Base-by-base conservation (phyloP, 2,888 invertebrate genomes). In the Petrolisthes cinctipes region DNA sequence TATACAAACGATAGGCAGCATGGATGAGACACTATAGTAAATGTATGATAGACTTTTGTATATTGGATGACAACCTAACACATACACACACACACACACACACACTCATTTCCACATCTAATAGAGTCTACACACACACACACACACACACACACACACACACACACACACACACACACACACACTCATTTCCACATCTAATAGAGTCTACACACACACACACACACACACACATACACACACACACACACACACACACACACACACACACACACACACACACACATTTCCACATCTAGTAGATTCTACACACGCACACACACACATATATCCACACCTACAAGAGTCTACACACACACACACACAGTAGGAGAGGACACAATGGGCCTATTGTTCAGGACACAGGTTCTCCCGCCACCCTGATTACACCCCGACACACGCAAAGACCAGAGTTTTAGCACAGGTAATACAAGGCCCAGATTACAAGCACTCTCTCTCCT, bases 231-330 rank as follows among this genome's bases (percentile, higher is more conserved):
- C 20, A 83, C 53, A 83, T 37, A 37, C 54, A 73, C 73, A 83
- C 68, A 83, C n/a, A 82, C 53, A 83, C 53, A 83, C 68, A 71
- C 53, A 73, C n/a, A n/a, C n/a, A n/a, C n/a, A n/a, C n/a, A n/a
- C n/a, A n/a, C n/a, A n/a, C n/a, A n/a, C n/a, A n/a, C n/a, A 68
- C 71, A 68, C 54, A 68, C 71, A 68, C n/a, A 20, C 11, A 54
- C n/a, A 54, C 54, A 6, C 54, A 17, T 0, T 6, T 20, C 17
- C 56, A 54, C 54, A 54, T 20, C 17, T 37, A 37, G 37, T 37
- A 37, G 0, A 37, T 0, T 1, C 1, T 37, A 0, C 2, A 68
- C 81, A 81, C 61, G 57, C 79, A 79, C 79, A 79, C 79, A 71
- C 20, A 83, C 53, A 83, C 53, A 83, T 51, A 83, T 37, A 37